Evolutionary conservation across 1,140 invertebrate genomes (phyloP).

Genomic region (Drosophila sp.): DNA sequence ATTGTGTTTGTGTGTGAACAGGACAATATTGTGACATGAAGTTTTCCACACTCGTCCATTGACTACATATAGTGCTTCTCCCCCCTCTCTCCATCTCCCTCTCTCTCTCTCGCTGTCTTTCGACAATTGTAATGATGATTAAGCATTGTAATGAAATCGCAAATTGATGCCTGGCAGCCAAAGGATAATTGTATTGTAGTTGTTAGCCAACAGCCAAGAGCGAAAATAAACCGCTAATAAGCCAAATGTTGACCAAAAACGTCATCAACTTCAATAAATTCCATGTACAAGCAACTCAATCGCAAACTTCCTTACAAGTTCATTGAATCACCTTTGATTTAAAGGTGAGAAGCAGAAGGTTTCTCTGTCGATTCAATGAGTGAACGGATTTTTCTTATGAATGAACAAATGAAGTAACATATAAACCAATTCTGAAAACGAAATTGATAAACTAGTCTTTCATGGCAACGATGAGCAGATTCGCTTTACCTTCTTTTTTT

Average conservation of each 20-base stretch:
- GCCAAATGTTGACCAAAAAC: constrained; percentile 55
- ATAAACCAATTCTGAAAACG: no score
- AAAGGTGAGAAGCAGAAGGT: no score
- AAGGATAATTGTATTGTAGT: constrained; percentile 73
- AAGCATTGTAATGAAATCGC: constrained; percentile 80
- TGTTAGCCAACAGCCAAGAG: constrained; percentile 60
- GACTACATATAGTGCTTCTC: not conserved
- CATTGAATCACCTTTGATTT: no score
- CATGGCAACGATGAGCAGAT: no score
- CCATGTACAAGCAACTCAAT: not conserved
- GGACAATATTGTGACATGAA: constrained; percentile 65
- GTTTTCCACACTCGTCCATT: constrained; percentile 37
- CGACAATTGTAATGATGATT: constrained; percentile 68
- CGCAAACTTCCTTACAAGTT: no score
- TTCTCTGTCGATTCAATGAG: no score
- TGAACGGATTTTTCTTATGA: no score
- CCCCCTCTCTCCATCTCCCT: constrained; percentile 13
- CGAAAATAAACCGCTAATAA: constrained; percentile 76
- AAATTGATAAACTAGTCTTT: no score
- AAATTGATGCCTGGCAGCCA: constrained; percentile 59
- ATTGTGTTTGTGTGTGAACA: constrained; percentile 53
- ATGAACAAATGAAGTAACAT: no score
- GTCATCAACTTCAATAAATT: constrained; percentile 43
- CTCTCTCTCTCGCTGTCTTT: constrained; percentile 36
- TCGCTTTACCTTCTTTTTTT: no score